Base-by-base conservation (phyloP, 2,113 vertebrate genomes). In the Leptobrachium leishanense region DNA sequence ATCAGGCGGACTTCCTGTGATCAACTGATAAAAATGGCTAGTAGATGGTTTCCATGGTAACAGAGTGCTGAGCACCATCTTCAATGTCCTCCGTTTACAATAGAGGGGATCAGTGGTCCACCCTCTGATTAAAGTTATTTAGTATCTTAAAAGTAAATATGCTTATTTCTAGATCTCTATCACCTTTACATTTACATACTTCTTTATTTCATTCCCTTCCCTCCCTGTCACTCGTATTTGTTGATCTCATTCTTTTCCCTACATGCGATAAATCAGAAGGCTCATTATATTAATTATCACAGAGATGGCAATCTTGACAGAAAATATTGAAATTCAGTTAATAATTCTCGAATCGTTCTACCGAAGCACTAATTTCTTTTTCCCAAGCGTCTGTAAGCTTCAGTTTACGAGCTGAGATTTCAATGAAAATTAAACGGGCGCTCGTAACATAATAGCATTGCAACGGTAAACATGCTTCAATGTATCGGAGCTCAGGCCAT, bases 41-140 rank as follows among this genome's bases (percentile, higher is more conserved):
- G 88, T 88, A 84, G 86, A 85, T 53, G 90, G 20, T 94, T 94
- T 92, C 93, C 87, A 90, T 92, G 90, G 92, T 92, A 94, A 94
- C 93, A 66, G 85, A 90, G 90, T 87, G 90, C 91, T 90, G 91
- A 92, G 90, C 90, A 90, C 13, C 83, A 86, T 87, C 83, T 87
- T 85, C 85, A 84, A 86, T 85, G 20, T 79, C 84, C 84, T 89
- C 81, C 82, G 7, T 78, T 86, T 86, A 67, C 73, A 87, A 88
- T 84, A 83, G 86, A 88, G 84, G 20, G 13, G 90, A 88, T 80
- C 80, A 80, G 81, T 85, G 81, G 42, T 84, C 88, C 85, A 79
- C 79, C 81, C 75, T 65, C 12, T 75, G 83, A 82, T 85, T 84
- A 89, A 90, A 92, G 89, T 91, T 68, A 63, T 62, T 62, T 68